Evolutionary conservation across 2,113 vertebrate species (phyloP).

Genomic region (Hemichromis elongatus): DNA sequence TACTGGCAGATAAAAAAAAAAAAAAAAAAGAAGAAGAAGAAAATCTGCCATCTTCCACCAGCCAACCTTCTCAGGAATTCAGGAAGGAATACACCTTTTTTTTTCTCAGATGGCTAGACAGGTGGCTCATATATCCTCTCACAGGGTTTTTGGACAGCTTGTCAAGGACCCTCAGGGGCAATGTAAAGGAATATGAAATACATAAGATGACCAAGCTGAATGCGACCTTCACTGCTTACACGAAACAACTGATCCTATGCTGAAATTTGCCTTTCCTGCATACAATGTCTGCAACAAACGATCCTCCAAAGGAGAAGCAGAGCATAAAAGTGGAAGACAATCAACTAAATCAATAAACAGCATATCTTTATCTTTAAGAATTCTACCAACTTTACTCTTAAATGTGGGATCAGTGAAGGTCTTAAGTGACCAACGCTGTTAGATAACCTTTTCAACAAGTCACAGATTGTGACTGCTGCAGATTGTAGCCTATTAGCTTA

Average conservation of each 20-base stretch:
- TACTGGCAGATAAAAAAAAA: slow-evolving; percentile 4
- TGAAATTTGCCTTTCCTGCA: not conserved
- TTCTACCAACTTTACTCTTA: not conserved
- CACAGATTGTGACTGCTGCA: slow-evolving; percentile 22
- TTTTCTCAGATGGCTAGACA: not conserved
- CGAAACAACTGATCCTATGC: not conserved
- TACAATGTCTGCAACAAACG: not conserved
- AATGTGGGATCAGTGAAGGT: not conserved
- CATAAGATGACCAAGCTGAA: not conserved
- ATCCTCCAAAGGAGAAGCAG: not conserved
- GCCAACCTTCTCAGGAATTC: slow-evolving; percentile 1
- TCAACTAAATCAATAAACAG: slow-evolving; percentile 39
- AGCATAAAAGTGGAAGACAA: slow-evolving; percentile 30
- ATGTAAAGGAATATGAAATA: not conserved
- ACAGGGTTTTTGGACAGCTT: not conserved
- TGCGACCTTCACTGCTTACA: not conserved
- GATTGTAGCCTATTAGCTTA: slow-evolving; percentile 32
- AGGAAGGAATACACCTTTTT: not conserved
- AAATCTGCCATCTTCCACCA: not conserved
- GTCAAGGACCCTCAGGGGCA: not conserved
- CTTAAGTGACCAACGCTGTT: not conserved
- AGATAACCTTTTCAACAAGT: not conserved
- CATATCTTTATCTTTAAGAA: slow-evolving; percentile 1
- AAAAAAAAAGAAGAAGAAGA: no score
- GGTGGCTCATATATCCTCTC: not conserved